A percentile compares a stretch with the other conserved stretches of the same genome.
Conservation (phyloP, 2,888 invertebrate genomes). For the Drosophila colorata region DNA sequence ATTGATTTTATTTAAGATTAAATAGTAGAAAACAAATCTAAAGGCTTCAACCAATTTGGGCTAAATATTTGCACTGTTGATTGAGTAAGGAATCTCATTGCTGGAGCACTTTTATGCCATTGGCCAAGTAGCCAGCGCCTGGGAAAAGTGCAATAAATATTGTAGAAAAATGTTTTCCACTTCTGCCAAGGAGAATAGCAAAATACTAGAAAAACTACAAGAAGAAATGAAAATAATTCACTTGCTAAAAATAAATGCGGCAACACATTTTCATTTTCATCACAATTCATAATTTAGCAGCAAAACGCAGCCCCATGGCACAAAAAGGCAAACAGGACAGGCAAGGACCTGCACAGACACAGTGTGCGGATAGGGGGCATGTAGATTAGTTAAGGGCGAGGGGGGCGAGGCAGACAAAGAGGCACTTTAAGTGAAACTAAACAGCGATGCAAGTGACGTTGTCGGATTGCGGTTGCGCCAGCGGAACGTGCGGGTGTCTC, state of each 20-base stretch:
- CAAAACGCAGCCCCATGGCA: slow-evolving; percentile 35
- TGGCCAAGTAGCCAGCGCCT: slow-evolving; percentile 7
- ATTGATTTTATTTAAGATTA: slow-evolving; percentile 1
- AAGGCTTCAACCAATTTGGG: slow-evolving; percentile 10
- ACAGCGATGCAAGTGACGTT: slow-evolving; percentile 77
- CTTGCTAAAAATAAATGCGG: slow-evolving; percentile 39
- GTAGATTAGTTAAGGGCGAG: slow-evolving; percentile 9
- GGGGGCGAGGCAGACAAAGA: slow-evolving; percentile 55
- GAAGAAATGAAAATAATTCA: slow-evolving; percentile 54
- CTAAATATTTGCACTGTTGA: slow-evolving; percentile 8
- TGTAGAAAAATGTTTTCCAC: slow-evolving; percentile 31
- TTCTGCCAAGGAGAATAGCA: slow-evolving; percentile 1
- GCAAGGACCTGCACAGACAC: slow-evolving; percentile 22
- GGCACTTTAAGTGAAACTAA: slow-evolving; percentile 79
- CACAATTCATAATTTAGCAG: slow-evolving; percentile 66
- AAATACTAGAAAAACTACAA: neutral
- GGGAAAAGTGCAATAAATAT: slow-evolving; percentile 36
- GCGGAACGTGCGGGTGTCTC: neutral
- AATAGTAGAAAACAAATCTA: slow-evolving; percentile 13
- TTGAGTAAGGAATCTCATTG: slow-evolving; percentile 12
- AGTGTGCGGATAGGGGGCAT: neutral
- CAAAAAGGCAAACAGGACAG: slow-evolving; percentile 44
- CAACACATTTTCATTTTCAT: slow-evolving; percentile 66
- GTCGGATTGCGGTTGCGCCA: slow-evolving; percentile 68
- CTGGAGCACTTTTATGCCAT: slow-evolving; percentile 3